These are phyloP conservation scores for Diadumene lineata DNA, from an alignment of 92 coral and sea anemone species.

Conservation along the genomic window DNA sequence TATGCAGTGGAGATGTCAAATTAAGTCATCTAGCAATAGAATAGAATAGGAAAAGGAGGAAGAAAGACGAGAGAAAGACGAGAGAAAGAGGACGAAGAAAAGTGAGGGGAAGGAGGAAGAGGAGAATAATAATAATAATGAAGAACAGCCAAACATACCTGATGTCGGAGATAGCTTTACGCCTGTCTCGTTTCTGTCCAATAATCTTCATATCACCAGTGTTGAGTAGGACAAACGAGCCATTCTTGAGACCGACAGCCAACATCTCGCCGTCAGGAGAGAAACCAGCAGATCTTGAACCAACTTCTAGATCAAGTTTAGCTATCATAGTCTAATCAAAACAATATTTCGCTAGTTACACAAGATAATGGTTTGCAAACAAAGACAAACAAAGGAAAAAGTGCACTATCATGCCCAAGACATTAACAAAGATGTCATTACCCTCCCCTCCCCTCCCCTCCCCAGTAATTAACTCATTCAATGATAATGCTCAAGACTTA, in stretches of 20 bases:
- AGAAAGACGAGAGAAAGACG: no score
- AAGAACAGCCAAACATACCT: no score
- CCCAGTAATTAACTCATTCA: background rate
- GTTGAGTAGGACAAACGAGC: constrained; percentile 78
- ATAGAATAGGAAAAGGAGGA: no score
- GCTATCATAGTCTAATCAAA: constrained; percentile 2
- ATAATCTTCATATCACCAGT: constrained; percentile 75
- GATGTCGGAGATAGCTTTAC: constrained; percentile 82
- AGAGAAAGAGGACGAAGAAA: no score
- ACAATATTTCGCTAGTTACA: background rate
- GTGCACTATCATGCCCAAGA: no score
- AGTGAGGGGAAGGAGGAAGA: no score
- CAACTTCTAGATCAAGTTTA: constrained; percentile 21
- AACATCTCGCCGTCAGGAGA: constrained; percentile 92
- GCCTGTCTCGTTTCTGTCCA: constrained; percentile 89
- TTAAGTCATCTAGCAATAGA: no score
- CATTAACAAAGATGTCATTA: no score
- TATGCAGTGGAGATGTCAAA: no score
- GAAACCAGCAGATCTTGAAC: constrained; percentile 88
- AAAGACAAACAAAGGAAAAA: background rate
- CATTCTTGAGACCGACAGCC: constrained; percentile 94
- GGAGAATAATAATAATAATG: no score
- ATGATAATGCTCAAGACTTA: no score
- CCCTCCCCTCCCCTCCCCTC: no score
- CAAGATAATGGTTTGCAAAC: background rate